These are phyloP conservation scores for Bombus impatiens DNA, from an alignment of 1,140 invertebrate species.

Conservation along the genomic window DNA sequence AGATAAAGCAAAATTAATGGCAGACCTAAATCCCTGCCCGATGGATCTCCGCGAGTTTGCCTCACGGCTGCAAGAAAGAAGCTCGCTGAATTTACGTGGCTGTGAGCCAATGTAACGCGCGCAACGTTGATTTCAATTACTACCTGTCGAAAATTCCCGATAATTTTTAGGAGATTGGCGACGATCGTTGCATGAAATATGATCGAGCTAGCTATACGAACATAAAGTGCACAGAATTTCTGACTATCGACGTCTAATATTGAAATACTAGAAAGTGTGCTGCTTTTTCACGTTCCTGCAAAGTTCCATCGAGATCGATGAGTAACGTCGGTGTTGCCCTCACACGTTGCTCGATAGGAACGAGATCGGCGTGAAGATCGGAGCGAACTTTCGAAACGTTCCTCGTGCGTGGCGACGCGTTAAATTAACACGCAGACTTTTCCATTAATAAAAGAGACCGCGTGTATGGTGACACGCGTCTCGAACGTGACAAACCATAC, in stretches of 20 bases:
- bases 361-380: constrained; percentile 30
- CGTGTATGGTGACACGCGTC: constrained; percentile 6
- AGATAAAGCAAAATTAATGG: constrained; percentile 49
- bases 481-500: neutral
- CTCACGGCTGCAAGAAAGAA: constrained; percentile 12
- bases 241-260: no score
- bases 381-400: constrained; percentile 38
- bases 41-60: constrained; percentile 3
- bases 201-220: neutral
- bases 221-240: neutral
- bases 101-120: neutral
- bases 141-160: constrained; percentile 20
- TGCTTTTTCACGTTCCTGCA: neutral
- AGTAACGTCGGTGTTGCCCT: neutral
- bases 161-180: neutral
- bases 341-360: neutral
- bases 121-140: constrained; percentile 48
- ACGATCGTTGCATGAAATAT: constrained; percentile 30
- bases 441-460: constrained; percentile 21
- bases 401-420: constrained; percentile 29
- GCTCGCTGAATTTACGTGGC: constrained; percentile 23
- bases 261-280: no score
- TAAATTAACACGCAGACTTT: constrained; percentile 15
- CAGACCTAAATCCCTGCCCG: constrained; percentile 45
- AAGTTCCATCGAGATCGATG: neutral